Conservation (phyloP, 2,113 vertebrate species). For the Ifrita kowaldi region DNA sequence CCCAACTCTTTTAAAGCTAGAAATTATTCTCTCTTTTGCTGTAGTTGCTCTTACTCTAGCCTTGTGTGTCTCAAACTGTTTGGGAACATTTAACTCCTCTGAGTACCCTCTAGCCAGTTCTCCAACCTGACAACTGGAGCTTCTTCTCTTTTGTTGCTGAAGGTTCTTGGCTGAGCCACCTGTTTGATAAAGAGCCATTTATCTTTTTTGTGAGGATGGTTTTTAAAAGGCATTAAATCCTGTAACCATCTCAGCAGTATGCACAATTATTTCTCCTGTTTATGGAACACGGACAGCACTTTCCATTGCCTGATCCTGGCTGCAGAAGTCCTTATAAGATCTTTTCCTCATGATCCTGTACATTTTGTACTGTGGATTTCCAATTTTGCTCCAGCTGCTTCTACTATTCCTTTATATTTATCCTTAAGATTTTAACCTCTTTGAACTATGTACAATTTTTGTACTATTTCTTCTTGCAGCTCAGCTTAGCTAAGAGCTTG, state of each 20-base stretch:
- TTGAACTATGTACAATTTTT: background rate
- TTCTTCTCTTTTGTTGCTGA: background rate
- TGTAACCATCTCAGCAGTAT: background rate
- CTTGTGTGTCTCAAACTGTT: background rate
- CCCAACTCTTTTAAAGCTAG: background rate
- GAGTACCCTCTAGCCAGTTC: background rate
- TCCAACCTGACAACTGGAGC: background rate
- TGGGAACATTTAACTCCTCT: background rate
- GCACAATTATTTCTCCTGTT: background rate
- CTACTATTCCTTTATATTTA: background rate
- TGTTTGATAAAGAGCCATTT: background rate
- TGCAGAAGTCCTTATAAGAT: background rate
- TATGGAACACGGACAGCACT: background rate
- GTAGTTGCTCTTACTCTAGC: background rate
- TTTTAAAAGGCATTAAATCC: conserved; percentile 8
- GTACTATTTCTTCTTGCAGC: background rate
- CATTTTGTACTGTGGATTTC: background rate
- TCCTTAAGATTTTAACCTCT: background rate
- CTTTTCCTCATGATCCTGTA: background rate
- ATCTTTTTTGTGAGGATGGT: background rate
- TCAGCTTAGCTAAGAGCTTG: background rate
- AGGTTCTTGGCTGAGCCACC: background rate
- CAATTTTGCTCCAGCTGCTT: background rate
- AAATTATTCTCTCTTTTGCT: background rate
- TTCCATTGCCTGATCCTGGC: conserved; percentile 2